A percentile compares a stretch with the other conserved stretches of the same genome.
These are phyloP conservation scores for Monochamus alternatus DNA, from an alignment of 2,888 invertebrate species.

Conservation along the genomic window DNA sequence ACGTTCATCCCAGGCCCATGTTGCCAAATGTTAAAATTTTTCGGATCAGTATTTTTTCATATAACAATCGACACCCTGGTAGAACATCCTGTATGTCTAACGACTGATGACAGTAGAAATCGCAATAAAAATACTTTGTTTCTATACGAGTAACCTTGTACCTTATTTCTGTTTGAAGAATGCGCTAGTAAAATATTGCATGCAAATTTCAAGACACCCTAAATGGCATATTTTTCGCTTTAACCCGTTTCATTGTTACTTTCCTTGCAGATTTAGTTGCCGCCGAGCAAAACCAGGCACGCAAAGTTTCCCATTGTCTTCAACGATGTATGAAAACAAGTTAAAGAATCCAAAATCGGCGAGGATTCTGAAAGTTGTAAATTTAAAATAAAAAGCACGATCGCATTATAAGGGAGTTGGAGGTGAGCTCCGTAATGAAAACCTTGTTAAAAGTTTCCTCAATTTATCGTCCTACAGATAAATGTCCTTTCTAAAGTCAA, in stretches of 20 bases:
- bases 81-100: no score
- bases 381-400: constrained; percentile 57
- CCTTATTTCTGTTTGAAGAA: no score
- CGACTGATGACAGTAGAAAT: no score
- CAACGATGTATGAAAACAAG: constrained; percentile 7
- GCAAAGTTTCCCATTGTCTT: constrained; percentile 1
- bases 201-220: neutral
- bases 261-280: neutral
- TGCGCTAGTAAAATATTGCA: no score
- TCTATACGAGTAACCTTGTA: no score
- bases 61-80: no score
- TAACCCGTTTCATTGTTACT: no score
- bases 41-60: no score
- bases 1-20: no score
- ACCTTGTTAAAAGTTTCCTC: constrained; percentile 68
- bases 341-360: constrained; percentile 28
- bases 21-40: no score
- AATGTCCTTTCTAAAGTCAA: constrained; percentile 65
- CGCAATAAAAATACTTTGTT: no score
- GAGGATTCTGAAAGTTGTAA: constrained; percentile 55
- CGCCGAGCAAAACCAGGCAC: neutral
- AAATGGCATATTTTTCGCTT: neutral
- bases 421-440: constrained; percentile 66
- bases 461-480: constrained; percentile 66
- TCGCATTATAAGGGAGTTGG: constrained; percentile 60